These are phyloP conservation scores for Lasius platythorax DNA, from an alignment of 2,888 invertebrate species.

Conservation along the genomic window DNA sequence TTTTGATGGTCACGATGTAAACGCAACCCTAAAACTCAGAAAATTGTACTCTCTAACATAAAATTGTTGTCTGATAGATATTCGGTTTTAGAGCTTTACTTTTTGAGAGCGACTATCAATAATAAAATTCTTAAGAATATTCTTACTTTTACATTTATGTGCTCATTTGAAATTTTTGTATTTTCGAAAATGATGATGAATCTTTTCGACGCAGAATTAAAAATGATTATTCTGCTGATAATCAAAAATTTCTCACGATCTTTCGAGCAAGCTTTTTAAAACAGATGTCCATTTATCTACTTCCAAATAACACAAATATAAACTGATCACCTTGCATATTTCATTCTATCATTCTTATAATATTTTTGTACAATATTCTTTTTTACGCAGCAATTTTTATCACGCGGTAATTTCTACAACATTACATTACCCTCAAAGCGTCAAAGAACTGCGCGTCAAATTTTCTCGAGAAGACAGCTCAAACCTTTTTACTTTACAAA, in stretches of 20 bases:
- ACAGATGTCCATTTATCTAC: not conserved
- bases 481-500: conserved; percentile 37
- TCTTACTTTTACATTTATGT: not conserved
- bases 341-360: not conserved
- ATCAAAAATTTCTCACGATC: not conserved
- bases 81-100: not conserved
- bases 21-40: not conserved
- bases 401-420: conserved; percentile 27
- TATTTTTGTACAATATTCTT: conserved; percentile 5
- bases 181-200: not conserved
- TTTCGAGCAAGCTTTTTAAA: not conserved
- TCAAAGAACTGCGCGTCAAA: conserved; percentile 33
- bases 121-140: not conserved
- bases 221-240: not conserved
- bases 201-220: not conserved
- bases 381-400: not conserved
- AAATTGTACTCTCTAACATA: not conserved
- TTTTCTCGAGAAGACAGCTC: conserved; percentile 28
- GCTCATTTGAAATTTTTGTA: not conserved
- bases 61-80: not conserved
- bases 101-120: not conserved
- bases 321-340: not conserved
- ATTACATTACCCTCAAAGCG: conserved; percentile 23
- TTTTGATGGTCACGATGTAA: not conserved
- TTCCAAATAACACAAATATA: not conserved